These are phyloP conservation scores for Neoarius graeffei DNA, from an alignment of 2,113 vertebrate species.

Conservation along the genomic window DNA sequence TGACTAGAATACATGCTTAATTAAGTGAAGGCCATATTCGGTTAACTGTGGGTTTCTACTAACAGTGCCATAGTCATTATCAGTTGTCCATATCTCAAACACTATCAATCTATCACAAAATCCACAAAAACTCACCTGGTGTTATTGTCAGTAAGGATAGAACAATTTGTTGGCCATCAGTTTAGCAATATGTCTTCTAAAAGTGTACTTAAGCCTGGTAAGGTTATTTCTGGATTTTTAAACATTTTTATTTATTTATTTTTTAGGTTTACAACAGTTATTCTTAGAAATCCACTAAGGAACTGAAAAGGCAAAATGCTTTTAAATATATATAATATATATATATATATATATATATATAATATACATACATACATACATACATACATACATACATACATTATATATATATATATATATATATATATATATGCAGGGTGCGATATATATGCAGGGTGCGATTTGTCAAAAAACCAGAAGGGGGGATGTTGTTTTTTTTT, in stretches of 20 bases:
- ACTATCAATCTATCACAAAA: neutral
- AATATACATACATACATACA: too few species aligned
- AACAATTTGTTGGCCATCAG: neutral
- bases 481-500: too few species aligned
- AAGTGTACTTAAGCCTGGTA: neutral
- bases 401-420: too few species aligned
- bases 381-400: too few species aligned
- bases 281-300: neutral
- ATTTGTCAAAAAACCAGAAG: too few species aligned
- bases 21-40: slow-evolving; percentile 29
- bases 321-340: too few species aligned
- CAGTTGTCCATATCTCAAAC: neutral
- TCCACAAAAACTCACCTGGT: neutral
- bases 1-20: slow-evolving; percentile 22
- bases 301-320: neutral
- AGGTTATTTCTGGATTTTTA: neutral
- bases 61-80: neutral
- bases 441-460: too few species aligned
- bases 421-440: too few species aligned
- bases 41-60: neutral
- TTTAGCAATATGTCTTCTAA: neutral
- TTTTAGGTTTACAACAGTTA: neutral
- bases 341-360: too few species aligned
- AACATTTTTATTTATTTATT: too few species aligned
- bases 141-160: neutral